phyloP scores from a whole-genome alignment of 2,888 invertebrate species.

The Diabrotica balteata region DNA sequence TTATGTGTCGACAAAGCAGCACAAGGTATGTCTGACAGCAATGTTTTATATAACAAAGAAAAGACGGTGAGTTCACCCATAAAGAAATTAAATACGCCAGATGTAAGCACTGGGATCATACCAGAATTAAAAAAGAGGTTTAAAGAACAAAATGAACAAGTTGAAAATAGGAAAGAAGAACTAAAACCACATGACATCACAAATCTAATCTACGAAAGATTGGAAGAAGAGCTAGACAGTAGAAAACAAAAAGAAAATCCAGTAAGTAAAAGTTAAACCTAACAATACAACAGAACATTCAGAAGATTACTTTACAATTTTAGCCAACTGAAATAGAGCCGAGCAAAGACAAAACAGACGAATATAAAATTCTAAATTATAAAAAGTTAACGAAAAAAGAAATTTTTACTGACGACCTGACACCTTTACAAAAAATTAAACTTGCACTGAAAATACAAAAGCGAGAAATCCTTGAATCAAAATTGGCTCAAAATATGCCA shows the following conservation, averaged over 20 bases:
- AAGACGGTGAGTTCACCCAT: too few species aligned
- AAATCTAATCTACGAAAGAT: not conserved
- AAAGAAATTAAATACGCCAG: too few species aligned
- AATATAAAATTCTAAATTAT: conserved; percentile 8
- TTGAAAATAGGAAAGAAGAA: not conserved
- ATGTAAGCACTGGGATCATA: too few species aligned
- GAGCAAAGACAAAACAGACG: not conserved
- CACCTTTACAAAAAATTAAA: conserved; percentile 14
- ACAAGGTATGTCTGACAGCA: too few species aligned
- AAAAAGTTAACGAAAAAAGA: conserved; percentile 3
- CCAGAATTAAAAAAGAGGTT: too few species aligned
- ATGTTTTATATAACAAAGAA: too few species aligned
- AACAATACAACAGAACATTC: not conserved
- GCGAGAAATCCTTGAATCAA: conserved; percentile 4
- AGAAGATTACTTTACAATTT: not conserved
- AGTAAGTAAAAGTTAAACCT: not conserved
- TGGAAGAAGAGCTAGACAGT: not conserved
- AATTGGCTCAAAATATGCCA: not conserved
- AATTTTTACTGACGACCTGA: conserved; percentile 6
- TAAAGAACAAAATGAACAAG: not conserved
- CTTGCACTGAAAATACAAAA: conserved; percentile 15
- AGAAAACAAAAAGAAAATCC: not conserved
- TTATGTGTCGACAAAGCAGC: too few species aligned
- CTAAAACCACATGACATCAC: not conserved
- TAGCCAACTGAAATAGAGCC: not conserved